Conservation (phyloP, 2,113 vertebrate species). For the Pithys albifrons region DNA sequence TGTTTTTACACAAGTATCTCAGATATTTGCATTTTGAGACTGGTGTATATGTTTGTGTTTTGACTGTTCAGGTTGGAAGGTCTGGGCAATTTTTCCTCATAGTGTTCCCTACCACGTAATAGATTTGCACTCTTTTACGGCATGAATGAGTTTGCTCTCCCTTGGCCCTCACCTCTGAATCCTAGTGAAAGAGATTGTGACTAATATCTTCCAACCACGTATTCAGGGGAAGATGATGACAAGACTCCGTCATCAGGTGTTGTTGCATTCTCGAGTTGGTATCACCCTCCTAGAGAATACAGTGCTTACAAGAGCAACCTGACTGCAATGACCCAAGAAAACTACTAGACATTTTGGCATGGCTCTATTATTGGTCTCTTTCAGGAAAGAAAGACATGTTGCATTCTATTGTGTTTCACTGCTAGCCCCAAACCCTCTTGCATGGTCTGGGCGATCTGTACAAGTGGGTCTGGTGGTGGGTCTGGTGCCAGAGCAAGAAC, state of each 20-base stretch:
- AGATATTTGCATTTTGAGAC: background rate
- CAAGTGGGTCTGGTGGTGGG: background rate
- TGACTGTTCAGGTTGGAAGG: background rate
- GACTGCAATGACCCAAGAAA: background rate
- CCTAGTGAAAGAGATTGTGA: background rate
- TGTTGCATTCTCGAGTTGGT: background rate
- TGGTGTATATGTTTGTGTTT: background rate
- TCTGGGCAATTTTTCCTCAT: background rate
- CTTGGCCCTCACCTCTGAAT: background rate
- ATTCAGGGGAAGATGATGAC: background rate
- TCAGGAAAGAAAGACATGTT: background rate
- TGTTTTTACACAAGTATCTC: background rate
- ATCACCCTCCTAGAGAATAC: background rate
- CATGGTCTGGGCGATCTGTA: background rate
- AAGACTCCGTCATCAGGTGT: background rate
- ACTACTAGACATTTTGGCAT: background rate
- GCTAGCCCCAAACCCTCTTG: background rate
- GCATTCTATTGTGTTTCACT: background rate
- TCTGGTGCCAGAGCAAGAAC: background rate
- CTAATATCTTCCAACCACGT: background rate
- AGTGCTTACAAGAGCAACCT: background rate
- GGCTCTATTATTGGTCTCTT: background rate
- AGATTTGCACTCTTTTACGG: background rate
- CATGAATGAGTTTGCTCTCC: background rate
- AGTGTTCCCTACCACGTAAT: background rate